Evolutionary conservation across 2,797 vertebrate species (phyloP).

Genomic region (Amblyopsis hoosieri): DNA sequence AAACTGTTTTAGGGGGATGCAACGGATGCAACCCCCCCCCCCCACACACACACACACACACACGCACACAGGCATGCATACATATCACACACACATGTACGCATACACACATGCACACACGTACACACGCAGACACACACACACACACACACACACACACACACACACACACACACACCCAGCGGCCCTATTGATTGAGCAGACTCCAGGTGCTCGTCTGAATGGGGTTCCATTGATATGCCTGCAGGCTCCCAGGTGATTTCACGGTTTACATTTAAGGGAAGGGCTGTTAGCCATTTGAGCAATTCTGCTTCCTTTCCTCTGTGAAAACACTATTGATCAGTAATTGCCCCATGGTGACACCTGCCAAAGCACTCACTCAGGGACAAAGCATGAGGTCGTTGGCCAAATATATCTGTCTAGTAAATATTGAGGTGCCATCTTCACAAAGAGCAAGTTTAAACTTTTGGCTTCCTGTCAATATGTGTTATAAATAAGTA

Average conservation of each 20-base stretch:
- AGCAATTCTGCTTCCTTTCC: neutral
- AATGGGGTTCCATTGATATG: too few relatives aligned
- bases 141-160: neutral
- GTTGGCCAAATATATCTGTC: slow-evolving; percentile 13
- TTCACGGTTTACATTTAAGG: too few relatives aligned
- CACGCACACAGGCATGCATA: neutral
- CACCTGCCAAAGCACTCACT: slow-evolving; percentile 14
- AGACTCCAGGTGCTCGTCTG: too few relatives aligned
- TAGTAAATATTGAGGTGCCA: slow-evolving; percentile 1
- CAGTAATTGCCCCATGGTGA: slow-evolving; percentile 16
- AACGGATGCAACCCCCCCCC: too few relatives aligned
- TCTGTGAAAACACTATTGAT: slow-evolving; percentile 9
- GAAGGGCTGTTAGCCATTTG: neutral
- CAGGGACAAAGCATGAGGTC: slow-evolving; percentile 6
- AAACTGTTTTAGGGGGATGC: too few relatives aligned
- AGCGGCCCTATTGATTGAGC: too few relatives aligned
- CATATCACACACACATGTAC: neutral
- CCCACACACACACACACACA: neutral
- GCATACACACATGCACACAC: neutral
- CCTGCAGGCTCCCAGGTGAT: neutral
- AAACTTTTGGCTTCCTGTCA: too few relatives aligned
- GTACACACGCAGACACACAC: neutral
- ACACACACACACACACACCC: neutral
- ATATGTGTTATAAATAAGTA: too few relatives aligned
- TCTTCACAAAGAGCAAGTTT: too few relatives aligned